Evolutionary conservation across 2,797 vertebrate genomes (phyloP), one percentile per base, ranked within the genome.

Genomic region (Urophycis tenuis): DNA sequence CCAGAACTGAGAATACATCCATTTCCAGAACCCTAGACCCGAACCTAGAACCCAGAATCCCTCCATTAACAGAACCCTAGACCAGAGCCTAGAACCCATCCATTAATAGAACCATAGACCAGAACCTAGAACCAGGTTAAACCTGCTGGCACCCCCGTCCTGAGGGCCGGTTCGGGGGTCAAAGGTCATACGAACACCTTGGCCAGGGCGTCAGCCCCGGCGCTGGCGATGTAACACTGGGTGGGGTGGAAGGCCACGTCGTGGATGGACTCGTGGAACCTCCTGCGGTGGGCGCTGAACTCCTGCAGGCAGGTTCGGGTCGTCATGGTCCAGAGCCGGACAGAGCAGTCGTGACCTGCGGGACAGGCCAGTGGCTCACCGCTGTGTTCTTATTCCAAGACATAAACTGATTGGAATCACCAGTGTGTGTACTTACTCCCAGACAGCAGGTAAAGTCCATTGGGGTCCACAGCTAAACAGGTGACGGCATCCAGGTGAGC

Each of bases 401-500:
- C n/a, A n/a, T n/a, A n/a, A 39, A 39, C 14, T 1, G 14, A 39
- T 39, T 39, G 36, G 2, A n/a, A 22, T 67, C 60, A 25, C 60
- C 60, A 22, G 19, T 8, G 10, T 0, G n/a, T 35, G 14, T 87
- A 97, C 97, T 96, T 91, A 99, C 97, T 99, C 81, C 97, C 97
- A 80, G 97, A 99, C 96, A 99, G 97, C 91, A 99, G 94, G 88
- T 99, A 97, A 69, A 99, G 93, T 83, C 97, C 97, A 78, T 99
- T 97, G 12, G 97, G 96, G 90, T 99, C 97, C 86, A 97, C 96
- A 17, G 96, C 96, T 81, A 98, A 94, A 89, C 96, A 94, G 39
- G 97, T 98, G 85, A 99, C 97, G 0, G 96, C 95, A 84, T 99
- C 97, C 92, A 99, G 92, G 84, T 99, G 97, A 78, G 96, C 97